Base-by-base conservation (phyloP, 2,113 vertebrate species). In the Pseudorhombus dupliciocellatus region DNA sequence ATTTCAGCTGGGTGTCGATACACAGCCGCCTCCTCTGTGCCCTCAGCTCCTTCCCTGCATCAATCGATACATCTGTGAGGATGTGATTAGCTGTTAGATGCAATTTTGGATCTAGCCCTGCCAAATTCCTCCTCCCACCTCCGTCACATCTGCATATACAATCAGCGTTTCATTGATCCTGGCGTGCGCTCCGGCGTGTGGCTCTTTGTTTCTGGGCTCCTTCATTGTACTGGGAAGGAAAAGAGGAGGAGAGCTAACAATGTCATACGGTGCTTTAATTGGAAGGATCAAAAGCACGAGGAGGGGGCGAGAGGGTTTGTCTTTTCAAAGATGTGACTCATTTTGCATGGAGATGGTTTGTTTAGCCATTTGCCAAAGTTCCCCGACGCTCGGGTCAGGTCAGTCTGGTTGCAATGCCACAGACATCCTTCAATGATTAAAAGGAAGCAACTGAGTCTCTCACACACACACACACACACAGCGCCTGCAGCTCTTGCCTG, bases 351-450 rank as follows among this genome's bases (percentile, higher is more conserved):
- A 76, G 61, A 81, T 65, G 55, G 57, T 80, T 80, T 84, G 74
- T 87, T 90, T 87, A 84, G 79, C 66, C 62, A 42, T 79, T 89
- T 73, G 65, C 70, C 69, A 60, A 75, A 82, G 75, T 88, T 75
- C 66, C 73, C 61, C 60, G 81, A 84, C 76, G 62, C 75, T 26
- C 0, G 7, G 76, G 84, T 88, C 81, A 77, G 86, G 81, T 89
- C 85, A 85, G 53, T 56, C 50, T 73, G 73, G 70, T 79, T 86
- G 61, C 48, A 73, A 80, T 71, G 81, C 79, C 73, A 73, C 59
- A 77, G 65, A 87, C 78, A 77, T 79, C 81, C 70, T 50, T 80
- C 56, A 56, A 77, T 85, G 90, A 90, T 90, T 90, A 87, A 80
- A 88, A 63, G 74, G 81, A 84, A 79, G 72, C 80, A 71, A 64